Conservation (phyloP, 2,113 vertebrate genomes). For the Hemicordylus capensis region DNA sequence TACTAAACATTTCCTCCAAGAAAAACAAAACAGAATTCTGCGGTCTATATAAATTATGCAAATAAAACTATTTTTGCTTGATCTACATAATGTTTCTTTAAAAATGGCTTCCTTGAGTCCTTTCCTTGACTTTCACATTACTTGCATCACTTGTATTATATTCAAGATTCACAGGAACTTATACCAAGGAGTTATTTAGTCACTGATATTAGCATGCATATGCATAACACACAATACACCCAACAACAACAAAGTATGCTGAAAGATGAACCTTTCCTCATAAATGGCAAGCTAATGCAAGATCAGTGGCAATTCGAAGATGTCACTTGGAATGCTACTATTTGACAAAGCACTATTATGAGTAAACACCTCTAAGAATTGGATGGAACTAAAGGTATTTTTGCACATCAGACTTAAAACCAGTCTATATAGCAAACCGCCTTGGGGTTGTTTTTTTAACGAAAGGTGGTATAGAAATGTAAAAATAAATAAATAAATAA, state of each 20-base stretch:
- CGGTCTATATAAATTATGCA: background rate
- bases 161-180: conserved; percentile 51
- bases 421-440: too few species aligned
- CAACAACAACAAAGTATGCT: conserved; percentile 50
- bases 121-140: conserved; percentile 41
- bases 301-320: background rate
- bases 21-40: background rate
- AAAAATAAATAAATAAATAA: too few species aligned
- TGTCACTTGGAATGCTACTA: background rate
- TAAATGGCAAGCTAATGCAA: conserved; percentile 32
- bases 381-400: background rate
- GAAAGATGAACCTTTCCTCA: conserved; percentile 47
- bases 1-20: too few species aligned
- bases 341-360: background rate
- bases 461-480: too few species aligned
- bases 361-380: background rate
- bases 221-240: background rate
- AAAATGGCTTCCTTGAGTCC: background rate
- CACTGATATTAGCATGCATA: conserved; percentile 35
- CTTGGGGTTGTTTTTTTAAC: too few species aligned
- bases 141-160: conserved; percentile 36
- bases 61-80: background rate
- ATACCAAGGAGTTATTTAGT: conserved; percentile 62
- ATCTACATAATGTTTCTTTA: background rate
- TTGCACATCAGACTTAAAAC: background rate